phyloP scores from a whole-genome alignment of 2,113 vertebrate genomes.

The Microcebus lehilahytsara region DNA sequence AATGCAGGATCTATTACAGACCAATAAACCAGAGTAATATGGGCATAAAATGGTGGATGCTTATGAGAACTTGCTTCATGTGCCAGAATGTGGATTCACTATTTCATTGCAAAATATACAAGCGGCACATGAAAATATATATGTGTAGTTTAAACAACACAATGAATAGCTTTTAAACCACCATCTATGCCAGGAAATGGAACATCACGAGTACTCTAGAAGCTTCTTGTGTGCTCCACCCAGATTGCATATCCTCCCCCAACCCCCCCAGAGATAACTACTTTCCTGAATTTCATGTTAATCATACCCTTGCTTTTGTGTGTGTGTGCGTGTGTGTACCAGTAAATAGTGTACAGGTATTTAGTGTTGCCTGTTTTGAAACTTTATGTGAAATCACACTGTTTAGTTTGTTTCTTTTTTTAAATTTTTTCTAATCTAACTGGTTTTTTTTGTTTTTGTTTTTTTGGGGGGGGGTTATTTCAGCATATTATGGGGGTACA shows the following conservation, averaged over 20 bases:
- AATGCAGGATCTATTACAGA: background rate
- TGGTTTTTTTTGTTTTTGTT: too few relatives aligned
- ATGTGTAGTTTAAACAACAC: background rate
- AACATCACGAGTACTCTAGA: background rate
- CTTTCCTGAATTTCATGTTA: background rate
- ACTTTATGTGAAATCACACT: background rate
- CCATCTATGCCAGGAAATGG: background rate
- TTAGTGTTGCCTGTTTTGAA: background rate
- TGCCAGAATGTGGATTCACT: background rate
- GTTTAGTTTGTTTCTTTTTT: background rate
- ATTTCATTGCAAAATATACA: background rate
- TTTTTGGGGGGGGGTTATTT: too few relatives aligned
- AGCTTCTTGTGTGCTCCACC: background rate
- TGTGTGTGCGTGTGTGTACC: background rate
- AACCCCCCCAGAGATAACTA: background rate
- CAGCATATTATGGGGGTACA: too few relatives aligned
- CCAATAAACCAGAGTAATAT: background rate
- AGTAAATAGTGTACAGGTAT: background rate
- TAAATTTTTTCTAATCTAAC: too few relatives aligned
- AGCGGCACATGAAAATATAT: background rate
- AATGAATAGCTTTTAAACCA: background rate
- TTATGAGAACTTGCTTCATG: background rate
- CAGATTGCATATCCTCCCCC: accelerated
- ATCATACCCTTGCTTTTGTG: background rate
- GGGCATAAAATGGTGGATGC: background rate